Percentiles rank a stretch among this genome's conserved stretches.
These are phyloP conservation scores for Indicator maculatus DNA, from an alignment of 2,113 vertebrate genomes.

Conservation along the genomic window DNA sequence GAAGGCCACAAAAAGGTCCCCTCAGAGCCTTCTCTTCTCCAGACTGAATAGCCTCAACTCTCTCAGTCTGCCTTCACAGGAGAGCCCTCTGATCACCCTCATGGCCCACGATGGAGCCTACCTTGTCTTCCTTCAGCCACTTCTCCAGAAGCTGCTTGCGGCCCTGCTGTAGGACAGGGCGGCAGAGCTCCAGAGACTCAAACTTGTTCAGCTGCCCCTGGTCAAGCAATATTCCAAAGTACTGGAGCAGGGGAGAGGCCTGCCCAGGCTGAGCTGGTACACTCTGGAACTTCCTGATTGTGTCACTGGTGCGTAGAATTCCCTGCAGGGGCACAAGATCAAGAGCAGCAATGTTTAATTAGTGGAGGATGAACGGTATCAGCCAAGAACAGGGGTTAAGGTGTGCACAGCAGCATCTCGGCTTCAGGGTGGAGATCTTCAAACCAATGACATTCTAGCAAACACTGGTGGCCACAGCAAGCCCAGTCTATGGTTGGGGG, in stretches of 20 bases:
- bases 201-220: constrained; percentile 92
- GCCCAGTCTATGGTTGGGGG: background rate
- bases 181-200: constrained; percentile 92
- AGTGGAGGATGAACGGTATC: background rate
- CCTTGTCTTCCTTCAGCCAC: constrained; percentile 95
- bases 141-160: constrained; percentile 93
- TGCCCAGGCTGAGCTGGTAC: constrained; percentile 88
- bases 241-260: constrained; percentile 90
- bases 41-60: too few species aligned
- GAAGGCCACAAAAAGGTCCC: too few species aligned
- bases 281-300: constrained; percentile 89
- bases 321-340: constrained; percentile 70
- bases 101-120: background rate
- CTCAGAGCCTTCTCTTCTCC: too few species aligned
- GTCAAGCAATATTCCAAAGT: constrained; percentile 92
- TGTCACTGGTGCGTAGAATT: constrained; percentile 88
- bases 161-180: constrained; percentile 89
- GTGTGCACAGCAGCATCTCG: background rate
- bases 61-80: too few species aligned
- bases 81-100: too few species aligned
- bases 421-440: background rate
- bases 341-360: background rate
- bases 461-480: background rate
- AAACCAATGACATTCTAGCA: background rate
- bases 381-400: background rate